Base-by-base conservation (phyloP, 2,888 invertebrate genomes). In the Pseudococcus viburni region DNA sequence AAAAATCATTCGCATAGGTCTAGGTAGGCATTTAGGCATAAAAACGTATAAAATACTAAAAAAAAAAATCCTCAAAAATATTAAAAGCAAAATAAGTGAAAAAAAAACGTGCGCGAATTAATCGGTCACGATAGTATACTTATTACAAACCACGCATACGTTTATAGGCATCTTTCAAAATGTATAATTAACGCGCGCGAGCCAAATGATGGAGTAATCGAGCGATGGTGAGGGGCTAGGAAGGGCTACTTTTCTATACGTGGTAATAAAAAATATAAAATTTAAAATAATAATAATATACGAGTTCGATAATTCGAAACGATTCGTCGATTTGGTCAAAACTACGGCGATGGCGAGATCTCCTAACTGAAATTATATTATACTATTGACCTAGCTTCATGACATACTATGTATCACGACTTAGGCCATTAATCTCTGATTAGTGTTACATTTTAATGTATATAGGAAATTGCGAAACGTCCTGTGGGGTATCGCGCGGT, bases 391-490 rank as follows among this genome's bases (percentile, higher is more conserved):
- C 64, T 64, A 64, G 22, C 64, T 64, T 64, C 64, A 64, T 64
- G 64, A 64, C 64, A 64, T 64, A 64, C 64, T 64, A 64, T 22
- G 64, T 64, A 64, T 64, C 64, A 64, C 64, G 64, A 64, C 64
- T 22, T 19, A 64, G 64, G 64, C 64, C 22, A 64, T 64, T 64
- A 64, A 64, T 64, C 64, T 64, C 64, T 64, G 19, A 64, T 64
- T 64, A 64, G 64, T 64, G 64, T 64, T 64, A 64, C 64, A 64
- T 64, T 64, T 64, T 64, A 64, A 64, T 64, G 64, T 64, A 64
- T 64, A 22, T 64, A 64, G 64, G 77, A 77, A 77, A 77, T 77
- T 77, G 26, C 77, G 77, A 77, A 77, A 77, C 77, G 39, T 77
- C 77, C 77, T 77, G 77, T 77, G 77, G 77, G 77, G 77, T 77